Conservation (phyloP, 1,140 invertebrate genomes). For the Psilanteris sp. region DNA sequence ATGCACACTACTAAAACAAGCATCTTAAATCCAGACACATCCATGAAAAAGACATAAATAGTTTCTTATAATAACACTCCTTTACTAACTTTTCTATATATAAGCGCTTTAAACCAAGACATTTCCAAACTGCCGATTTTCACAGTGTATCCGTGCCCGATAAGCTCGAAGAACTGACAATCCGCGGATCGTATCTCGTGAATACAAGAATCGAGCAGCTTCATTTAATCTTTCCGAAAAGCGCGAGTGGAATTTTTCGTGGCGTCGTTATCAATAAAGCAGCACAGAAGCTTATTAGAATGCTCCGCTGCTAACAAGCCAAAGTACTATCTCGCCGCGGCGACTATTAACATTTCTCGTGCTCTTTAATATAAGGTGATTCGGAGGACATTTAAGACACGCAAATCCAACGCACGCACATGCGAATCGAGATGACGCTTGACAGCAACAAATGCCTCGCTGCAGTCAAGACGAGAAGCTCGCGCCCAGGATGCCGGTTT, state of each 20-base stretch:
- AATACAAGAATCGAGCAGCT: conserved; percentile 8
- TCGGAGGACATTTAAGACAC: conserved; percentile 36
- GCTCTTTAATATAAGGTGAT: conserved; percentile 35
- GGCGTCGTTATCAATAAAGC: conserved; percentile 35
- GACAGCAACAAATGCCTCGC: conserved; percentile 77
- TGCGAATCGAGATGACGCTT: conserved; percentile 65
- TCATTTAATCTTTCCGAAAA: conserved; percentile 21
- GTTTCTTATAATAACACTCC: too few relatives aligned
- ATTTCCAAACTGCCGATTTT: too few relatives aligned
- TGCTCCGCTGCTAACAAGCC: conserved; percentile 54
- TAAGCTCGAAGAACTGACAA: too few relatives aligned
- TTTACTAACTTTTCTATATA: too few relatives aligned
- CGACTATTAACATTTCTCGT: conserved; percentile 60
- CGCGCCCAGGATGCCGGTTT: conserved; percentile 73
- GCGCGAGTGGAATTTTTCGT: conserved; percentile 19
- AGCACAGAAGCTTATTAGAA: conserved; percentile 55
- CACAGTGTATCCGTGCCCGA: too few relatives aligned
- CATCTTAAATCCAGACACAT: too few relatives aligned
- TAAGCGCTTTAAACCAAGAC: too few relatives aligned
- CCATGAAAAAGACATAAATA: too few relatives aligned
- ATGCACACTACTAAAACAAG: too few relatives aligned
- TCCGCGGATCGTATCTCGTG: too few relatives aligned
- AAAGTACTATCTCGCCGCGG: conserved; percentile 49
- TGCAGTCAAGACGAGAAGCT: conserved; percentile 77
- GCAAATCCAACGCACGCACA: conserved; percentile 52